phyloP scores from a whole-genome alignment of 2,888 invertebrate species.

The Busseola fusca region DNA sequence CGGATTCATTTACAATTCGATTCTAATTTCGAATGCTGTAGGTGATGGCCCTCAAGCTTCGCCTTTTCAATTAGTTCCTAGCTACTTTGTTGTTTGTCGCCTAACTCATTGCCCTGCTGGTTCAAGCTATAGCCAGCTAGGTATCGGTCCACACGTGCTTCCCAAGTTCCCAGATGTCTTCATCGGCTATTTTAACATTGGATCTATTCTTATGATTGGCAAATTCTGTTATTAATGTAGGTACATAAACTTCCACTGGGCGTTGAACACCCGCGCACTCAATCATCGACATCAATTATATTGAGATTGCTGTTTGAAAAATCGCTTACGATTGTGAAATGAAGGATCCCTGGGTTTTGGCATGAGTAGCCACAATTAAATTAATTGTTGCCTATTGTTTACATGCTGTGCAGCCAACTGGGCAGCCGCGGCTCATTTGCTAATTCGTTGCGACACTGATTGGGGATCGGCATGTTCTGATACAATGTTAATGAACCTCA shows the following conservation, averaged over 20 bases:
- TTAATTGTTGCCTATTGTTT: slow-evolving; percentile 60
- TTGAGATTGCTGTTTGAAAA: slow-evolving; percentile 49
- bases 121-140: slow-evolving; percentile 15
- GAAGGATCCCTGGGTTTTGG: slow-evolving; percentile 57
- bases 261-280: slow-evolving; percentile 48
- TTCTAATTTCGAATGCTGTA: slow-evolving; percentile 40
- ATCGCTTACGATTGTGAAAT: slow-evolving; percentile 53
- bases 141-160: slow-evolving; percentile 25
- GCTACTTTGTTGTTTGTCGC: slow-evolving; percentile 11
- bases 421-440: slow-evolving; percentile 55
- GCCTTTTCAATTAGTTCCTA: background rate
- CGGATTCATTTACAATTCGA: slow-evolving; percentile 30
- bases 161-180: slow-evolving; percentile 42
- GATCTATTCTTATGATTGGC: slow-evolving; percentile 55
- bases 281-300: slow-evolving; percentile 58
- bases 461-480: slow-evolving; percentile 49
- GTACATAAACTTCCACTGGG: slow-evolving; percentile 31
- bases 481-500: slow-evolving; percentile 48
- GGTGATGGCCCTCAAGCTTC: slow-evolving; percentile 22
- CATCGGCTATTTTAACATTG: slow-evolving; percentile 45
- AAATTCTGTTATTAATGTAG: slow-evolving; percentile 44
- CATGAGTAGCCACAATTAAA: slow-evolving; percentile 53
- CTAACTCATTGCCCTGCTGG: slow-evolving; percentile 2
- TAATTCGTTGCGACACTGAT: slow-evolving; percentile 56
- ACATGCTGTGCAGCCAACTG: slow-evolving; percentile 59